Percentiles rank a stretch among this genome's conserved stretches.
Conservation (phyloP, 2,113 vertebrate species). For the Alligator mississippiensis region DNA sequence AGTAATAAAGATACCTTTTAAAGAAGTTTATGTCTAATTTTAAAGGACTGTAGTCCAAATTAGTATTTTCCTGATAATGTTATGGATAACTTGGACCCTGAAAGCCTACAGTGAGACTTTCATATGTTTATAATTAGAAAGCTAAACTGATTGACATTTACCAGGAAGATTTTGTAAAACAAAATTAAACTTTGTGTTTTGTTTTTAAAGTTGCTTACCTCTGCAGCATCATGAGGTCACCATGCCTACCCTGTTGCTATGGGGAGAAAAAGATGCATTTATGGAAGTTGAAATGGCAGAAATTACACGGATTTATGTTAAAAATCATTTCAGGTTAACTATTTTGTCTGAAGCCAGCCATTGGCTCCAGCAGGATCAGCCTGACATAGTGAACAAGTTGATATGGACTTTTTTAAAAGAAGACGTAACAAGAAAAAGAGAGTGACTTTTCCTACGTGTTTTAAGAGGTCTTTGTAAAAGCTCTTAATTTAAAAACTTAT, state of each 20-base stretch:
- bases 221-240: slow-evolving; percentile 89
- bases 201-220: slow-evolving; percentile 87
- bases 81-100: not conserved
- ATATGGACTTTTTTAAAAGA: slow-evolving; percentile 99
- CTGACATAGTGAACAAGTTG: slow-evolving; percentile 95
- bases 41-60: not conserved
- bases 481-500: slow-evolving; percentile 58
- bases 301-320: slow-evolving; percentile 91
- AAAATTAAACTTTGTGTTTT: slow-evolving; percentile 45
- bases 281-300: slow-evolving; percentile 97
- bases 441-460: slow-evolving; percentile 72
- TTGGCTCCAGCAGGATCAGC: slow-evolving; percentile 98
- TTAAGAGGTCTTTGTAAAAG: slow-evolving; percentile 64
- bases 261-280: slow-evolving; percentile 95
- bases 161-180: not conserved
- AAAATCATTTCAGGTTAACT: slow-evolving; percentile 94
- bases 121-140: slow-evolving; percentile 2
- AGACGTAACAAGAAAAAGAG: slow-evolving; percentile 87
- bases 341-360: slow-evolving; percentile 95
- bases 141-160: not conserved
- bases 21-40: not conserved
- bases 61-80: not conserved
- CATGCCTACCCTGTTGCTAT: slow-evolving; percentile 92
- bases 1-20: not conserved
- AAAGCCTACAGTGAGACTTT: not conserved